These are phyloP conservation scores for Acanthococcus lagerstroemiae DNA, from an alignment of 2,888 invertebrate genomes.

Conservation along the genomic window DNA sequence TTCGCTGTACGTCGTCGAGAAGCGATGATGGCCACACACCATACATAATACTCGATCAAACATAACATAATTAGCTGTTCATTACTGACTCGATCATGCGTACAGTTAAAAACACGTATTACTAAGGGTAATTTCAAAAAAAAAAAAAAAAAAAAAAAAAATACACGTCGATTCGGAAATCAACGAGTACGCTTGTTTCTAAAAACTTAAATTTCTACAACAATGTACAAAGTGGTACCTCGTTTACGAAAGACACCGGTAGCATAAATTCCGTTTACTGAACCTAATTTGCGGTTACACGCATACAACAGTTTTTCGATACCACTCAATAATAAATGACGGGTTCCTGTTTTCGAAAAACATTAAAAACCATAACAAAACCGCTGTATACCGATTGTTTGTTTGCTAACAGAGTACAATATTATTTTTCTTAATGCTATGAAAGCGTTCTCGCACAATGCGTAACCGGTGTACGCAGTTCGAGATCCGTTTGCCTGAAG, in stretches of 20 bases:
- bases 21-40: too few species aligned
- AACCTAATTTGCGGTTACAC: slow-evolving; percentile 21
- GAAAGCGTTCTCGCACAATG: neutral
- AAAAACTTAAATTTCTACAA: slow-evolving; percentile 23
- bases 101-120: neutral
- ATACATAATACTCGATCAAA: too few species aligned
- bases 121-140: neutral
- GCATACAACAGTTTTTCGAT: slow-evolving; percentile 13
- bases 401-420: slow-evolving; percentile 3
- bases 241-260: slow-evolving; percentile 23
- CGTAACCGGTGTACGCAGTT: neutral
- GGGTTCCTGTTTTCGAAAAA: slow-evolving; percentile 25
- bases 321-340: slow-evolving; percentile 6
- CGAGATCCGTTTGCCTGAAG: neutral
- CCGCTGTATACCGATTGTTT: slow-evolving; percentile 6
- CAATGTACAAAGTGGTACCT: slow-evolving; percentile 27
- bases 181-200: neutral
- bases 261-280: slow-evolving; percentile 19
- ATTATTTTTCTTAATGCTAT: neutral
- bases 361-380: slow-evolving; percentile 21
- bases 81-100: too few species aligned
- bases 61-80: too few species aligned
- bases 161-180: neutral
- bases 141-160: slow-evolving; percentile 1
- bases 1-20: too few species aligned